These are phyloP conservation scores for Calidris pygmaea DNA, from an alignment of 2,113 vertebrate species.

Conservation along the genomic window DNA sequence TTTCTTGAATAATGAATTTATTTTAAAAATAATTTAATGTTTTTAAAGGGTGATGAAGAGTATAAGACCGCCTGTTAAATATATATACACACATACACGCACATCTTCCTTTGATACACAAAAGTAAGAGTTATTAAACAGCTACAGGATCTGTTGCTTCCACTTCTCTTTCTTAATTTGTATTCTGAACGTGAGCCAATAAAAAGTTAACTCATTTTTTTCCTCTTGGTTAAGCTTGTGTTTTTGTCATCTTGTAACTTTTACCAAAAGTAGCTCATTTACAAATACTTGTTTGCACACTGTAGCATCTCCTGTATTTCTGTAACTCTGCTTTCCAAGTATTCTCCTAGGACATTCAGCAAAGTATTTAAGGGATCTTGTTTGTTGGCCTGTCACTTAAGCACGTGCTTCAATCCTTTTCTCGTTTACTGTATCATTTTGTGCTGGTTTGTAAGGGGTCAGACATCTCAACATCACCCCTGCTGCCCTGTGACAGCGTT, in stretches of 20 bases:
- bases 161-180: neutral
- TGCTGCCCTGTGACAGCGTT: neutral
- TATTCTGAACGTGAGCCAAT: neutral
- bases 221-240: neutral
- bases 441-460: neutral
- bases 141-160: neutral
- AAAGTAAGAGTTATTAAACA: neutral
- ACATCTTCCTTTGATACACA: neutral
- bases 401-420: neutral
- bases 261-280: neutral
- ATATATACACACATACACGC: rapidly evolving
- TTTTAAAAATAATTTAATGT: neutral
- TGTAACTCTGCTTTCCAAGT: neutral
- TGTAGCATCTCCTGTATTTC: neutral
- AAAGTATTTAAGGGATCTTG: neutral
- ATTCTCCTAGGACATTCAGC: neutral
- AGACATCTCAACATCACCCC: neutral
- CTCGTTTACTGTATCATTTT: neutral
- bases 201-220: neutral
- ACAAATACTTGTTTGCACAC: neutral
- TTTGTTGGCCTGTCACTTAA: neutral
- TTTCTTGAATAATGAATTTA: neutral
- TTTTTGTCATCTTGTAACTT: neutral
- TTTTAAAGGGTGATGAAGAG: neutral
- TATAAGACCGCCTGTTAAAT: neutral